These are phyloP conservation scores for Mythimna ferrago DNA, from an alignment of 2,888 invertebrate species.

Conservation along the genomic window DNA sequence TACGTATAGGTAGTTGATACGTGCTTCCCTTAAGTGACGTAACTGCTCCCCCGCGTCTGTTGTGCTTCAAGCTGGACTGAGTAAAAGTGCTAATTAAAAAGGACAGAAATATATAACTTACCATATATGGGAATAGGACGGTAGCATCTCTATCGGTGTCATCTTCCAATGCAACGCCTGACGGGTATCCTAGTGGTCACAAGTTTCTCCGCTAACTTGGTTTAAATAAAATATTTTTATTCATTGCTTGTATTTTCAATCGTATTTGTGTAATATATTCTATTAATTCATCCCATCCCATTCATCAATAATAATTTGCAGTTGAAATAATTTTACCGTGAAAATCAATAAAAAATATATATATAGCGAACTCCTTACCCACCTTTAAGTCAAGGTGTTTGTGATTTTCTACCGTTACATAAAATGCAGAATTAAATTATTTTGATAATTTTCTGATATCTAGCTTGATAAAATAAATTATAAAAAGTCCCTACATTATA, in stretches of 20 bases:
- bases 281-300: too few relatives aligned
- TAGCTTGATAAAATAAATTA: background rate
- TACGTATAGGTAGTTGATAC: constrained; percentile 69
- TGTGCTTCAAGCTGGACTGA: constrained; percentile 80
- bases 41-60: constrained; percentile 82
- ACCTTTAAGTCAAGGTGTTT: background rate
- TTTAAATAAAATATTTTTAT: constrained; percentile 13
- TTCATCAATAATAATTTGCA: too few relatives aligned
- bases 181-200: constrained; percentile 81
- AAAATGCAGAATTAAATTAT: background rate
- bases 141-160: constrained; percentile 82
- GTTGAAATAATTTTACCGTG: background rate
- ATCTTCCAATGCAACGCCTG: constrained; percentile 84
- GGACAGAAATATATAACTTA: constrained; percentile 82
- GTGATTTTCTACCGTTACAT: background rate
- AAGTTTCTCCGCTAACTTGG: constrained; percentile 74
- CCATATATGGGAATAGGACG: constrained; percentile 86
- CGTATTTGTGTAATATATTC: background rate
- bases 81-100: constrained; percentile 78
- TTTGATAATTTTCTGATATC: too few relatives aligned
- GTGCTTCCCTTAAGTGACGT: constrained; percentile 79
- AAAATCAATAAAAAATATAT: background rate
- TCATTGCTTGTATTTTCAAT: background rate
- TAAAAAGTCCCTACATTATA: too few relatives aligned
- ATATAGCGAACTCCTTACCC: too few relatives aligned